Percentiles rank a stretch among this genome's conserved stretches.
Evolutionary conservation across 2,888 invertebrate genomes (phyloP).

Genomic region (Xestoiulus laeticollis): DNA sequence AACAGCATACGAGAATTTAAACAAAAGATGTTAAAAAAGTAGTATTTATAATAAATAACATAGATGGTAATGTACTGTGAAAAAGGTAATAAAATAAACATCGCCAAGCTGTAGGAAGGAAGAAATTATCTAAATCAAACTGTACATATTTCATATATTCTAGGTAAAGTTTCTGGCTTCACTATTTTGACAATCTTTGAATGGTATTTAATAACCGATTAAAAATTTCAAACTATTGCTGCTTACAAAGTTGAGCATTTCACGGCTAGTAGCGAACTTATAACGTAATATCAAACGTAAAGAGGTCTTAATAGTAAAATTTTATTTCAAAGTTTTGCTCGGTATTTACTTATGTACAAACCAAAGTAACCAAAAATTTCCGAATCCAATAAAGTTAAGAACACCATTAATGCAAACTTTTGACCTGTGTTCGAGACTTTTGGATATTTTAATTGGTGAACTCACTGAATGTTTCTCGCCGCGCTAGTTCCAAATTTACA

Average conservation of each 20-base stretch:
- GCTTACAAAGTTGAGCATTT: no score
- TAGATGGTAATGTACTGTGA: constrained; percentile 27
- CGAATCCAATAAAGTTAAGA: no score
- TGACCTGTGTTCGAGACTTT: neutral
- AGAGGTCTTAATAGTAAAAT: neutral
- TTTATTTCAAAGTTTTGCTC: no score
- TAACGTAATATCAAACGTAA: no score
- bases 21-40: constrained; percentile 29
- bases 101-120: neutral
- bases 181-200: neutral
- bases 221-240: no score
- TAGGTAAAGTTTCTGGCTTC: neutral
- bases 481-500: neutral
- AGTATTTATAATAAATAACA: constrained; percentile 23
- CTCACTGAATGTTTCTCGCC: neutral
- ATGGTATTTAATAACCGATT: neutral
- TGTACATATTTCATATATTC: neutral
- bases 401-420: no score
- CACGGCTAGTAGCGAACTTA: no score
- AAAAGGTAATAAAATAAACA: constrained; percentile 28
- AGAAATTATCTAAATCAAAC: neutral
- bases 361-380: no score
- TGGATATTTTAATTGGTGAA: neutral
- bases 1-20: neutral
- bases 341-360: no score